These are phyloP conservation scores for Myrmecophaga tridactyla DNA, from an alignment of 2,113 vertebrate species.

Conservation along the genomic window DNA sequence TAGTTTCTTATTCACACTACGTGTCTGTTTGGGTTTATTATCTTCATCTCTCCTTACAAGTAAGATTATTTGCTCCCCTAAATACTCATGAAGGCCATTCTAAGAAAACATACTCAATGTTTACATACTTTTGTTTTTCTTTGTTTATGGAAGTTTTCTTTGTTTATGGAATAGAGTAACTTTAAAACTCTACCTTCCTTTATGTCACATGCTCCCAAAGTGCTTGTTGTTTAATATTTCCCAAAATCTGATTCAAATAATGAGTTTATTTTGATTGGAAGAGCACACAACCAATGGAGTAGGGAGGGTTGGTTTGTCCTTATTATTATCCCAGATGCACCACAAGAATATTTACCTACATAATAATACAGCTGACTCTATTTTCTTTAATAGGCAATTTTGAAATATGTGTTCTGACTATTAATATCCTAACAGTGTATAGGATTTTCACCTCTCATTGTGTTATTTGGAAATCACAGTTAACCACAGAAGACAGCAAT, in stretches of 20 bases:
- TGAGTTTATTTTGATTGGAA: neutral
- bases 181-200: neutral
- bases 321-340: neutral
- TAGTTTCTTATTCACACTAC: neutral
- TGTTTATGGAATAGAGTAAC: too few species aligned
- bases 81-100: neutral
- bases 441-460: neutral
- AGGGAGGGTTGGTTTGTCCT: neutral
- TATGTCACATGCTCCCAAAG: neutral
- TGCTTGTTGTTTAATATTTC: neutral
- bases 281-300: neutral
- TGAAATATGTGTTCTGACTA: neutral
- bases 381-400: neutral
- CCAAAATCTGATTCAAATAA: neutral
- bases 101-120: neutral
- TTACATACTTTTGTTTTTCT: neutral
- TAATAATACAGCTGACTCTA: neutral
- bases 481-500: neutral
- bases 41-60: neutral
- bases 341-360: neutral
- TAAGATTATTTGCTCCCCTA: neutral
- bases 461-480: slow-evolving; percentile 20
- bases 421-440: neutral
- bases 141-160: neutral
- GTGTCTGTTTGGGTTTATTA: slow-evolving; percentile 11